Conservation (phyloP, 1,140 invertebrate species). For the Trichogramma pretiosum region DNA sequence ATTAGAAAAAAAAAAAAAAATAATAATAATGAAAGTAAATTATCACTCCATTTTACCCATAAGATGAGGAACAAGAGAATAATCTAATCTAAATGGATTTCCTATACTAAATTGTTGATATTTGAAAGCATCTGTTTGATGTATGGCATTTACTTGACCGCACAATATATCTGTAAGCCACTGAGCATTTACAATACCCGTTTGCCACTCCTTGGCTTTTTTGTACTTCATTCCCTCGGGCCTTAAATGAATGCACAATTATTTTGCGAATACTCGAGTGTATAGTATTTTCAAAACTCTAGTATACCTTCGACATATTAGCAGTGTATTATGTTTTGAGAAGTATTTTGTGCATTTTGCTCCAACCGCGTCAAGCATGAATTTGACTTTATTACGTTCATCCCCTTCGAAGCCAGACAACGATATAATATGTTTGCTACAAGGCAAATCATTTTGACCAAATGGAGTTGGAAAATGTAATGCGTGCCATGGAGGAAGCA, state of each 20-base stretch:
- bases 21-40: not conserved
- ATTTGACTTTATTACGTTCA: conserved; percentile 68
- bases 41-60: conserved; percentile 58
- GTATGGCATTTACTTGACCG: conserved; percentile 73
- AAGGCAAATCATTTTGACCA: conserved; percentile 52
- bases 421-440: conserved; percentile 63
- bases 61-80: conserved; percentile 75
- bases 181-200: conserved; percentile 79
- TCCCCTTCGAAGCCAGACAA: conserved; percentile 80
- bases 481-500: conserved; percentile 83
- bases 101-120: conserved; percentile 79
- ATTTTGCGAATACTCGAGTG: not conserved
- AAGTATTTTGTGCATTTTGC: conserved; percentile 70
- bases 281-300: not conserved
- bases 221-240: conserved; percentile 79
- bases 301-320: conserved; percentile 56
- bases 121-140: conserved; percentile 71
- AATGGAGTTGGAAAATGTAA: conserved; percentile 83
- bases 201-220: conserved; percentile 82
- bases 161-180: conserved; percentile 92
- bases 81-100: conserved; percentile 79
- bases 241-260: conserved; percentile 41
- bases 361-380: conserved; percentile 78
- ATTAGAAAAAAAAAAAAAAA: not conserved
- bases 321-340: conserved; percentile 63